Evolutionary conservation across 2,797 vertebrate genomes (phyloP).

Genomic region (Malacoraja senta): DNA sequence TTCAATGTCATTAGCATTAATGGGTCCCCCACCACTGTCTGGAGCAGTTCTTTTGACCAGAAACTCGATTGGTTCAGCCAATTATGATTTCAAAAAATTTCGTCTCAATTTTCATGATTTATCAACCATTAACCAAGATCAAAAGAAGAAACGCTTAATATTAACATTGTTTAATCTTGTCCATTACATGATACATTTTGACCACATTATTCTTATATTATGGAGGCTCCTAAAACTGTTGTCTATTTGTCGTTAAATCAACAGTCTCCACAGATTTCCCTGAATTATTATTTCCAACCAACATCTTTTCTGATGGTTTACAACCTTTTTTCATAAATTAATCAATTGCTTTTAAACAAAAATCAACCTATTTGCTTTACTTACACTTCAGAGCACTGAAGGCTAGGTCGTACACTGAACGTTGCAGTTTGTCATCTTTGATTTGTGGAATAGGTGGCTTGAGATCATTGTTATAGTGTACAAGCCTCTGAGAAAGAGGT

Average conservation of each 20-base stretch:
- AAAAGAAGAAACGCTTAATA: neutral
- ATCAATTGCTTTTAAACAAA: neutral
- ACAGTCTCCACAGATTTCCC: neutral
- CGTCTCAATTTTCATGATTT: neutral
- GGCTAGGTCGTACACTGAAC: constrained; percentile 66
- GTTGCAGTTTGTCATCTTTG: constrained; percentile 56
- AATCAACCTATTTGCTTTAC: constrained; percentile 47
- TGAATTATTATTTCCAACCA: neutral
- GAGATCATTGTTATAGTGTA: constrained; percentile 61
- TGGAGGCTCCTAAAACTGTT: neutral
- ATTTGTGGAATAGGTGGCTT: constrained; percentile 43
- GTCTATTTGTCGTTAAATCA: neutral
- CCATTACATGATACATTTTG: neutral
- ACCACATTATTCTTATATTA: neutral
- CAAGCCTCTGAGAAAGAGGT: constrained; percentile 51
- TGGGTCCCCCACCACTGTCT: too few species aligned
- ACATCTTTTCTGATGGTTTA: neutral
- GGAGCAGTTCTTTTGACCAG: too few species aligned
- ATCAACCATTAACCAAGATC: neutral
- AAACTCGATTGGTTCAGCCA: too few species aligned
- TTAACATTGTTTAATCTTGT: neutral
- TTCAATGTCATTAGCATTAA: too few species aligned
- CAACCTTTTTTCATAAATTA: neutral
- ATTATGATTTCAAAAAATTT: neutral
- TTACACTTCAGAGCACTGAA: constrained; percentile 84